Percentiles rank a stretch among this genome's conserved stretches.
phyloP scores from a whole-genome alignment of 2,888 invertebrate genomes.

The Cybosia mesomella region DNA sequence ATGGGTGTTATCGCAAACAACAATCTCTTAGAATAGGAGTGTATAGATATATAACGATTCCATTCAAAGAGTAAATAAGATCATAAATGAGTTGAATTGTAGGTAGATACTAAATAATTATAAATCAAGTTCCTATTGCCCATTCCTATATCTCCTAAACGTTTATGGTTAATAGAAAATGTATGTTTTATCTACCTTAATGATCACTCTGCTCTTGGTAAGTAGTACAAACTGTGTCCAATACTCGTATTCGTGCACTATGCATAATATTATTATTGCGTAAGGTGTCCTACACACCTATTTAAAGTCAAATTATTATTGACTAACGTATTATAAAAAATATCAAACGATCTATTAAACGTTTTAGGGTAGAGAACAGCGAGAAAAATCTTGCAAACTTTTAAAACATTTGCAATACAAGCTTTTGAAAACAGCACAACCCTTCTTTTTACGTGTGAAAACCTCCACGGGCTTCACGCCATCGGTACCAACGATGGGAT shows the following conservation, averaged over 20 bases:
- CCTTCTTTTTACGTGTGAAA: too few relatives aligned
- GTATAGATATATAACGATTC: not conserved
- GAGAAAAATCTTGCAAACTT: too few relatives aligned
- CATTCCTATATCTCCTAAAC: conserved; percentile 41
- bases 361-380: too few relatives aligned
- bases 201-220: conserved; percentile 24
- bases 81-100: not conserved
- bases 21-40: too few relatives aligned
- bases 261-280: conserved; percentile 44
- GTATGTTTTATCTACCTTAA: conserved; percentile 29
- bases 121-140: conserved; percentile 27
- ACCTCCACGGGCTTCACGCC: too few relatives aligned
- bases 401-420: too few relatives aligned
- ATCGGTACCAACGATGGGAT: too few relatives aligned
- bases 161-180: conserved; percentile 37
- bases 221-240: conserved; percentile 17
- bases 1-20: too few relatives aligned
- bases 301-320: not conserved
- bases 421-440: too few relatives aligned
- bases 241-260: conserved; percentile 25
- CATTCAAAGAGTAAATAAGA: not conserved
- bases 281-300: not conserved
- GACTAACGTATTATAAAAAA: too few relatives aligned
- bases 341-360: too few relatives aligned
- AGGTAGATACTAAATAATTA: conserved; percentile 28